phyloP scores from a whole-genome alignment of 2,888 invertebrate genomes.

The Phaonia tiefii region DNA sequence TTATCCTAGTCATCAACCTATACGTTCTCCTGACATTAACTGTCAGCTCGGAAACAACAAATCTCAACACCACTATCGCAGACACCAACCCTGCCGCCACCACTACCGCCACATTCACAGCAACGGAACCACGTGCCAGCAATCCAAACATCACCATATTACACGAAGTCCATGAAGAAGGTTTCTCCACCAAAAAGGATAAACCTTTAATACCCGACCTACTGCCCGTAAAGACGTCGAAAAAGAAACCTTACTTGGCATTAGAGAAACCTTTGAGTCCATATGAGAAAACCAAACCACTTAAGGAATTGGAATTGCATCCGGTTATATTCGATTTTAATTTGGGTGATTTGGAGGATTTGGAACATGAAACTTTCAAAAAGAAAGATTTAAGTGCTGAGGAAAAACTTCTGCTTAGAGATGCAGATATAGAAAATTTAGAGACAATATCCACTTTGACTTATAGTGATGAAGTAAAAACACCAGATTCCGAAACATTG shows the following conservation, averaged over 20 bases:
- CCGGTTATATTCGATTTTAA: constrained; percentile 79
- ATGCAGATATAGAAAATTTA: constrained; percentile 62
- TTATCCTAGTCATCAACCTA: not conserved
- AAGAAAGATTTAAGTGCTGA: constrained; percentile 77
- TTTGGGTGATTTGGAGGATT: constrained; percentile 78
- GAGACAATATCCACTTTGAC: constrained; percentile 53
- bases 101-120: constrained; percentile 13
- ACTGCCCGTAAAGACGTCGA: constrained; percentile 73
- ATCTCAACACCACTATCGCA: not conserved
- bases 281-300: constrained; percentile 73
- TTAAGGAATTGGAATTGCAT: constrained; percentile 77
- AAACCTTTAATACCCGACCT: constrained; percentile 75
- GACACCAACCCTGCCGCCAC: not conserved
- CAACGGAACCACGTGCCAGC: constrained; percentile 47
- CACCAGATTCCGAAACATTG: constrained; percentile 54
- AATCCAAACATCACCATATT: constrained; percentile 75
- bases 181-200: constrained; percentile 66
- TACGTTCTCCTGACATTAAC: not conserved
- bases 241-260: constrained; percentile 76
- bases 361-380: constrained; percentile 76
- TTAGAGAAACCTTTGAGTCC: constrained; percentile 72
- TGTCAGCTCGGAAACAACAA: not conserved
- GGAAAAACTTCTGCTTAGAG: constrained; percentile 74
- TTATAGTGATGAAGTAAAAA: constrained; percentile 65
- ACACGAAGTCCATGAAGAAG: constrained; percentile 72